Conservation (phyloP, 2,113 vertebrate genomes). For the Odontophorus gujanensis region DNA sequence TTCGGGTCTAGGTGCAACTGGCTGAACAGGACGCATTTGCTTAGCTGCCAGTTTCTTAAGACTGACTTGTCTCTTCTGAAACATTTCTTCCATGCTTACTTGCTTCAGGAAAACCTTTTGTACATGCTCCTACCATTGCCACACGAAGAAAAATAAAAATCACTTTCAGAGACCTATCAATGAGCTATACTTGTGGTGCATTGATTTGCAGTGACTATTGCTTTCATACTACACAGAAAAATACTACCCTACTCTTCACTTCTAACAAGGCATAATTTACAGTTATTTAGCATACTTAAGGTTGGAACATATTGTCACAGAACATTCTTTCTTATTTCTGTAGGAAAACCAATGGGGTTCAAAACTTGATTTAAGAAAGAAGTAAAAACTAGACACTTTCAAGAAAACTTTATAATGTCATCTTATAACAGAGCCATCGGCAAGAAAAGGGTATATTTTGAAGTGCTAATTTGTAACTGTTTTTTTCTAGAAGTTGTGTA, state of each 20-base stretch:
- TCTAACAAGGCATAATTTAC: not conserved
- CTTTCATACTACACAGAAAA: not conserved
- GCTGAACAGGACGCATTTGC: constrained; percentile 94
- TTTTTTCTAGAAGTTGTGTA: not conserved
- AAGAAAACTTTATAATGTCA: too few relatives aligned
- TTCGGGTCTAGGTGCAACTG: constrained; percentile 96
- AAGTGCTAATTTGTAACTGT: not conserved
- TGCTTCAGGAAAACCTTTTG: constrained; percentile 94
- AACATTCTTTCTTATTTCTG: not conserved
- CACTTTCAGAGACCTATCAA: not conserved
- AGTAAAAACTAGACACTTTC: too few relatives aligned
- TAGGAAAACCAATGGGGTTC: not conserved
- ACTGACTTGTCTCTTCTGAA: constrained; percentile 92
- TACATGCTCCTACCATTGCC: constrained; percentile 85
- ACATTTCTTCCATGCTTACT: constrained; percentile 93
- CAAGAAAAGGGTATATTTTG: not conserved
- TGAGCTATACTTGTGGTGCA: not conserved
- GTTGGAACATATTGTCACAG: not conserved
- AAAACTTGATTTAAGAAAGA: not conserved
- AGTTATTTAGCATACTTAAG: not conserved
- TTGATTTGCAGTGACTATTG: not conserved
- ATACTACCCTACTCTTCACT: not conserved
- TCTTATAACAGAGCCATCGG: not conserved
- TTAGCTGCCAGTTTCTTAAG: constrained; percentile 97
- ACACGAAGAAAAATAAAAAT: not conserved